phyloP scores from a whole-genome alignment of 1,140 invertebrate genomes.

The Schlechtendalia chinensis region DNA sequence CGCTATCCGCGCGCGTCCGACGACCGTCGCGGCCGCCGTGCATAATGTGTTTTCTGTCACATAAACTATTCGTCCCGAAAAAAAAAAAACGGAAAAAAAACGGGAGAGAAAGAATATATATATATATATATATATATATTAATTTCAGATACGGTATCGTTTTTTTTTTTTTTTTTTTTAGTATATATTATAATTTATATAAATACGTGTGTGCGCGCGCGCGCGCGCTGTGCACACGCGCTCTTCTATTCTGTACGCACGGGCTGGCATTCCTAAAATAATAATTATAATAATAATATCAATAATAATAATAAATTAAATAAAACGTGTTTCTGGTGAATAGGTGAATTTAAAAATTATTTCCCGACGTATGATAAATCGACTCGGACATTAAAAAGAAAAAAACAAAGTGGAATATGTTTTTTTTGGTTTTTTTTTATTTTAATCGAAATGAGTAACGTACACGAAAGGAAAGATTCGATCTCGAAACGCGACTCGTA shows the following conservation, averaged over 20 bases:
- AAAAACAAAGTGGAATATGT: slow-evolving; percentile 23
- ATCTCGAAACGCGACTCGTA: background rate
- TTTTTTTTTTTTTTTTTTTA: slow-evolving; percentile 6
- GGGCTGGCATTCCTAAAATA: slow-evolving; percentile 18
- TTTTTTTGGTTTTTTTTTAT: background rate
- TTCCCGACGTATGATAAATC: slow-evolving; percentile 34
- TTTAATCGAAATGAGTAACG: slow-evolving; percentile 12
- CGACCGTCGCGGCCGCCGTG: slow-evolving; percentile 4
- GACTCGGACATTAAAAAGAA: slow-evolving; percentile 28
- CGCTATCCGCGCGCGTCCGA: background rate
- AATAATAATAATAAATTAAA: background rate
- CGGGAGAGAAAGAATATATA: slow-evolving; percentile 11
- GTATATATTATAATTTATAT: slow-evolving; percentile 4
- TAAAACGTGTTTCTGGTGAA: slow-evolving; percentile 25
- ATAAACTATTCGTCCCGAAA: slow-evolving; percentile 43
- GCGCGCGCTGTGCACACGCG: background rate
- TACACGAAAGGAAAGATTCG: slow-evolving; percentile 18
- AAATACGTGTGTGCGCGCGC: background rate
- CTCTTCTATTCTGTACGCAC: background rate
- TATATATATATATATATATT: background rate
- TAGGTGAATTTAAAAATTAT: slow-evolving; percentile 42
- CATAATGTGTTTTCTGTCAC: slow-evolving; percentile 43
- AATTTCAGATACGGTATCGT: slow-evolving; percentile 29
- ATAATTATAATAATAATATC: background rate
- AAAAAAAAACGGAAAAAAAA: background rate